phyloP scores from a whole-genome alignment of 2,113 vertebrate genomes.

The Eleginops maclovinus region DNA sequence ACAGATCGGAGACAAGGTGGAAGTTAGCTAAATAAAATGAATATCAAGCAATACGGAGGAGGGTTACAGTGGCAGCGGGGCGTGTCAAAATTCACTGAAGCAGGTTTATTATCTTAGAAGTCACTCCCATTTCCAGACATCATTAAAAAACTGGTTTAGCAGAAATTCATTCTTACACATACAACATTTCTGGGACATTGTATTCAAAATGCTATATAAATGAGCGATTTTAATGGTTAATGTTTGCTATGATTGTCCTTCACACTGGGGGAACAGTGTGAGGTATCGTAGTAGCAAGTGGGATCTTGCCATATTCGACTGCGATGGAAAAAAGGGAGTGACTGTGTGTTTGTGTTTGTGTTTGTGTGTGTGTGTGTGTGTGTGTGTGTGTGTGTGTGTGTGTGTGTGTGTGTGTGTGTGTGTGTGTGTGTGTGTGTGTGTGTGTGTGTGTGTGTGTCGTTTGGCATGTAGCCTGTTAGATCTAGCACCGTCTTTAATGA shows the following conservation, averaged over 20 bases:
- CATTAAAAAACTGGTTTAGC: background rate
- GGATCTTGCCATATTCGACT: conserved; percentile 69
- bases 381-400: no score
- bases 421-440: conserved; percentile 3
- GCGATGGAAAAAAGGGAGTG: conserved; percentile 9
- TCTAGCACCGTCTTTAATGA: conserved; percentile 58
- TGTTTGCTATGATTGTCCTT: conserved; percentile 41
- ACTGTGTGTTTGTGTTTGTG: conserved; percentile 37
- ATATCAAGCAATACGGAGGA: background rate
- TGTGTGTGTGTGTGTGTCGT: conserved; percentile 22
- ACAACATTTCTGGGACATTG: background rate
- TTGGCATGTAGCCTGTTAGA: conserved; percentile 60
- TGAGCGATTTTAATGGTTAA: background rate
- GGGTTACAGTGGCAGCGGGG: background rate
- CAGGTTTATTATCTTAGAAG: background rate
- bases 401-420: conserved; percentile 1
- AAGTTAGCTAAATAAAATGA: conserved; percentile 18
- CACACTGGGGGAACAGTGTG: conserved; percentile 57
- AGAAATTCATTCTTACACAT: background rate
- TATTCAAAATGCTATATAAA: background rate
- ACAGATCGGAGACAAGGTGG: conserved; percentile 33
- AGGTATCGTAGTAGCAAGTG: conserved; percentile 55
- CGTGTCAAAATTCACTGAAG: background rate
- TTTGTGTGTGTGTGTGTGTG: conserved; percentile 18
- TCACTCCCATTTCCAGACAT: background rate